These are phyloP conservation scores for Metacarcinus magister DNA, from an alignment of 2,888 invertebrate genomes.

Conservation along the genomic window DNA sequence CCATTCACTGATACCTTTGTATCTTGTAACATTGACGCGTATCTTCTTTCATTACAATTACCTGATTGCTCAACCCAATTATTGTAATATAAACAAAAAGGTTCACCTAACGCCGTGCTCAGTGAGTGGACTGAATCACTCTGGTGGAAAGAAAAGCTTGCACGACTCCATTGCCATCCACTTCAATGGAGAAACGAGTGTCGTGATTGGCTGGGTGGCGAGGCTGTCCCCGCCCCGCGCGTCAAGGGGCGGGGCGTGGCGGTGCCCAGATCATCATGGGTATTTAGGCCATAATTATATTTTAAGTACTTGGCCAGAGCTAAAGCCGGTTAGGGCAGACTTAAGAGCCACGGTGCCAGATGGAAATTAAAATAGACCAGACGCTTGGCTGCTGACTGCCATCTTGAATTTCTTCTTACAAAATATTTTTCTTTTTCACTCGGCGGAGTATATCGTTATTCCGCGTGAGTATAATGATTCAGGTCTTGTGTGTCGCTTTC, in stretches of 20 bases:
- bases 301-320: conserved; percentile 69
- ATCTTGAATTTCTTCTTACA: conserved; percentile 20
- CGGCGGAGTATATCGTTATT: background rate
- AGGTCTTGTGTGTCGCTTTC: background rate
- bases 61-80: background rate
- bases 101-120: background rate
- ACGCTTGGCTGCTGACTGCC: conserved; percentile 37
- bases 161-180: background rate
- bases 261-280: conserved; percentile 58
- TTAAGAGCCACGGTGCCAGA: conserved; percentile 26
- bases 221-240: background rate
- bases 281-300: conserved; percentile 67
- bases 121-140: background rate
- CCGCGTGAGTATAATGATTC: background rate
- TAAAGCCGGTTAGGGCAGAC: conserved; percentile 22
- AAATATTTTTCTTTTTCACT: background rate
- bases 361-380: conserved; percentile 55
- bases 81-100: background rate
- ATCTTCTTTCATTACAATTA: background rate
- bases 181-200: background rate
- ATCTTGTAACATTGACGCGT: background rate
- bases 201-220: conserved; percentile 58
- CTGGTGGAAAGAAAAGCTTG: background rate
- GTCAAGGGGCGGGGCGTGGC: conserved; percentile 60
- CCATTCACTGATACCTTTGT: no score